These are phyloP conservation scores for Hypocryptadius cinnamomeus DNA, from an alignment of 2,113 vertebrate species.

Conservation along the genomic window DNA sequence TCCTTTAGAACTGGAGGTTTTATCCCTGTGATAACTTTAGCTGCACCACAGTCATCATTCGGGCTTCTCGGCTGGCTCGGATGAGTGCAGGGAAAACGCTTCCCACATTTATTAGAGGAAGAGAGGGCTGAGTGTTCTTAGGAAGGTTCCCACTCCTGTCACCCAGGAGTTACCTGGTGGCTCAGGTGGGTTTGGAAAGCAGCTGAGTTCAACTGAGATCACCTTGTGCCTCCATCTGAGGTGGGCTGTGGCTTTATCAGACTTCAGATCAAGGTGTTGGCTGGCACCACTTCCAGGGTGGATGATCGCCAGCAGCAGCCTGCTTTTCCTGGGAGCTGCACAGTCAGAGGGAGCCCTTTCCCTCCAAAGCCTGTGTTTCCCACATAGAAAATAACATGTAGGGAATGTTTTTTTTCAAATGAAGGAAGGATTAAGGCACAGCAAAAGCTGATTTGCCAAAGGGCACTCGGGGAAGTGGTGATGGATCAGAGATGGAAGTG, in stretches of 20 bases:
- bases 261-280: accelerated
- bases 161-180: not conserved
- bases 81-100: not conserved
- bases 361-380: not conserved
- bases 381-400: accelerated
- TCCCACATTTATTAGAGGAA: not conserved
- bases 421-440: not conserved
- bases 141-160: not conserved
- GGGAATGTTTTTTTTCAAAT: not conserved
- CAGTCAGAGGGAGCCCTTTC: not conserved
- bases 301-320: not conserved
- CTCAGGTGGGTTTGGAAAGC: not conserved
- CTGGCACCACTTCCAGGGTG: not conserved
- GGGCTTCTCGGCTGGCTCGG: not conserved
- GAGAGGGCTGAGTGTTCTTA: not conserved
- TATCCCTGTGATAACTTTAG: not conserved
- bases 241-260: not conserved
- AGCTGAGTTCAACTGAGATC: not conserved
- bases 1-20: not conserved
- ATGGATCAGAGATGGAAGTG: not conserved
- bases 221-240: not conserved
- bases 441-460: not conserved
- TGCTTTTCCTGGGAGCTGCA: not conserved
- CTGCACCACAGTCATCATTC: not conserved
- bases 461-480: not conserved